Base-by-base conservation (phyloP, 2,797 vertebrate species). In the Peromyscus aztecus region DNA sequence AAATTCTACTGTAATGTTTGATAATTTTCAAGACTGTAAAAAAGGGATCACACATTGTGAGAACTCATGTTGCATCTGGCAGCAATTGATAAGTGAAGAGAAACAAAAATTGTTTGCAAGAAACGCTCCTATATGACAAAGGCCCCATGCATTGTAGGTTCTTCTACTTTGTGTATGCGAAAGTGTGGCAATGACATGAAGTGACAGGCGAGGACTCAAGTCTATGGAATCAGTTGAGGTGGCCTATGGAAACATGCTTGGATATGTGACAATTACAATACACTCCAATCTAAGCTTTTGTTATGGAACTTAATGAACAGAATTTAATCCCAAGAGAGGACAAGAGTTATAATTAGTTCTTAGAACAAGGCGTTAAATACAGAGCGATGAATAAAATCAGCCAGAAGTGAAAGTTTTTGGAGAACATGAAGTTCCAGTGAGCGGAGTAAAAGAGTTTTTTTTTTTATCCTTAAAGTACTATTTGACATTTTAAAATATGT, bases 401-500 rank as follows among this genome's bases (percentile, higher is more conserved):
- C 1, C 82, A 43, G 43, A 65, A 14, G 2, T 61, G 89, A 81
- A 69, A 86, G 43, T 14, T 93, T 94, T 67, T 75, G 5, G 61
- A 43, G 57, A 91, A 89, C 2, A 86, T 12, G 4, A 94, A 37
- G 82, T 86, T 23, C 37, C 27, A 82, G 34, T 23, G 17, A 37
- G 67, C 14, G 87, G 57, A 87, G 90, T 27, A 92, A 37, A 83
- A 94, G 69, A 67, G 46, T 76, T 92, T 88, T 89, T 88, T 89
- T 82, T 87, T 95, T 80, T 88, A 92, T 61, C 2, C 65, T 93
- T 89, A 23, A 63, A 89, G 63, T 85, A 52, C 87, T 91, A 89
- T 89, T 91, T 97, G 90, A 92, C 83, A 96, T 95, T 96, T 96
- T 46, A 89, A 94, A 96, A 95, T 87, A 94, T 83, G 57, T 87